Conservation (phyloP, 2,888 invertebrate genomes). For the Tenthredo mesomela region DNA sequence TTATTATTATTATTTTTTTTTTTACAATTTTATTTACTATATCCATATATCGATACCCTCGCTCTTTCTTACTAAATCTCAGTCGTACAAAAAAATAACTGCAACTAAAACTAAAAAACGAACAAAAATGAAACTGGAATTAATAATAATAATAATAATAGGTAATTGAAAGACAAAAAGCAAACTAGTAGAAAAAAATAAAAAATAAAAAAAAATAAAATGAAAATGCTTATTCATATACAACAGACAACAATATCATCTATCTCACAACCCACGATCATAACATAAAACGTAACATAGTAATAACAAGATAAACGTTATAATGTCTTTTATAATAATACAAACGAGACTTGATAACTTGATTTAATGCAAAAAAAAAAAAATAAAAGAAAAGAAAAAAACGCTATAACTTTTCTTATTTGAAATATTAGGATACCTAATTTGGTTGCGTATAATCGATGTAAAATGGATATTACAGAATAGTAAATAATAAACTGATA, state of each 20-base stretch:
- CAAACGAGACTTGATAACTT: not conserved
- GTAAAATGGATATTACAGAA: not conserved
- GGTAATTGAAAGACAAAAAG: conserved; percentile 1
- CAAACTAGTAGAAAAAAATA: not conserved
- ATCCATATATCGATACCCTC: not conserved
- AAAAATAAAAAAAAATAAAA: conserved; percentile 54
- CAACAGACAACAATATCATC: conserved; percentile 63
- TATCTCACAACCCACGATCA: conserved; percentile 68
- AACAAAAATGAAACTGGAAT: not conserved
- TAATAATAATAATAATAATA: not conserved
- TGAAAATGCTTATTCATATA: conserved; percentile 57
- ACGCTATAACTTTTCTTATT: not conserved
- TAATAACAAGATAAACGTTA: not conserved
- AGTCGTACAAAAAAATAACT: conserved; percentile 62
- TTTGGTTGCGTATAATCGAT: not conserved
- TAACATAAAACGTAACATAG: conserved; percentile 30
- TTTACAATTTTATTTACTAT: not conserved
- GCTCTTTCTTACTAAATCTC: conserved; percentile 61
- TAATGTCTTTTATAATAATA: conserved; percentile 14
- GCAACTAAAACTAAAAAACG: conserved; percentile 47
- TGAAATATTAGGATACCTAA: not conserved
- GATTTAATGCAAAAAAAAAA: not conserved
- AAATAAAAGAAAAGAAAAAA: not conserved
- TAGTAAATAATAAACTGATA: not conserved
- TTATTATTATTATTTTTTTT: too few species aligned